A percentile compares a stretch with the other conserved stretches of the same genome.
These are phyloP conservation scores for Clytia hemisphaerica DNA, from an alignment of 30 jellyfish, hydroid and myxozoan species.

Conservation along the genomic window DNA sequence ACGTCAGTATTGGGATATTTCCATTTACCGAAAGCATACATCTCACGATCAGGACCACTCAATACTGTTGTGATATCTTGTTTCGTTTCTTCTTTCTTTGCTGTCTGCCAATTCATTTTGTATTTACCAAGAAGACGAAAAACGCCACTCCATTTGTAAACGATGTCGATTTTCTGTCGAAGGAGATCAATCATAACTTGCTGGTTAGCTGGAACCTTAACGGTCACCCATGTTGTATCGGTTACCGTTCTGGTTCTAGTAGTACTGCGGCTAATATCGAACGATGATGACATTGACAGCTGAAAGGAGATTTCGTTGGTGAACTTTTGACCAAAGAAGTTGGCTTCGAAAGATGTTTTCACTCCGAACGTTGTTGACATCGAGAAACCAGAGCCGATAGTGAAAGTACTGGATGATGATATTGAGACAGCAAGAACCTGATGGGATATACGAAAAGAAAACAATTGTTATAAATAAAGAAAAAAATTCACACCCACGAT, in stretches of 20 bases:
- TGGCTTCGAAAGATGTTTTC: too few species aligned
- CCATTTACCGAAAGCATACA: slow-evolving; percentile 12
- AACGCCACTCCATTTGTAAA: slow-evolving; percentile 7
- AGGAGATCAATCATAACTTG: too few species aligned
- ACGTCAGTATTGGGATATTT: slow-evolving; percentile 10
- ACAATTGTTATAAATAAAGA: too few species aligned
- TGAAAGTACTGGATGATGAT: slow-evolving; percentile 5
- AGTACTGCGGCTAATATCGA: background rate
- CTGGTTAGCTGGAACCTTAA: background rate
- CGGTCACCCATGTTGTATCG: background rate
- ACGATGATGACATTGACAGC: too few species aligned
- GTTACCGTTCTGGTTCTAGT: background rate
- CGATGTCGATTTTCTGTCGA: background rate
- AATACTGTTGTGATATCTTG: slow-evolving; percentile 12
- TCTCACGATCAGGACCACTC: background rate
- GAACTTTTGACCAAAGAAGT: too few species aligned
- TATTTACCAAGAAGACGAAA: background rate
- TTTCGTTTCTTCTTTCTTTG: background rate
- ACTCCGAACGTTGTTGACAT: too few species aligned
- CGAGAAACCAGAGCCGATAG: too few species aligned
- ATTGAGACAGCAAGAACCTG: background rate
- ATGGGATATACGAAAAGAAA: too few species aligned
- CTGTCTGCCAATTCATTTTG: background rate
- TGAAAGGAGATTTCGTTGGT: too few species aligned
- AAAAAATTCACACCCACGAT: too few species aligned